Conservation (phyloP, 2,888 invertebrate species). For the Tetranychus truncatus region DNA sequence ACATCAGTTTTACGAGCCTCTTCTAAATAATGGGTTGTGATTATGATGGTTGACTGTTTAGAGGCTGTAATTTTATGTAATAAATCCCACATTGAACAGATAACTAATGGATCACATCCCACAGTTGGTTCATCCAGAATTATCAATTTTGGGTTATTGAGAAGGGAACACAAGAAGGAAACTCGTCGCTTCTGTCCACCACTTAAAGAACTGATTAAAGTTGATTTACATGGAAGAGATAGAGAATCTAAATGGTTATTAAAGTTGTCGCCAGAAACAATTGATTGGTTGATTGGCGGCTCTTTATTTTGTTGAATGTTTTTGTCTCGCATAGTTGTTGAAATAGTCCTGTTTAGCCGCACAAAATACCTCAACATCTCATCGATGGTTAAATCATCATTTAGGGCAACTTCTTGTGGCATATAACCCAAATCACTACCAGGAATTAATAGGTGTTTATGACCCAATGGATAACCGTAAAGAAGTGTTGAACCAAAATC, state of each 20-base stretch:
- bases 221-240: background rate
- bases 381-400: background rate
- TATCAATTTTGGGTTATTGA: background rate
- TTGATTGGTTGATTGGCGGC: background rate
- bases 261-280: background rate
- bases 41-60: background rate
- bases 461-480: background rate
- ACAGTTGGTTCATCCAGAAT: background rate
- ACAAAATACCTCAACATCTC: background rate
- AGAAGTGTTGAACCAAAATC: background rate
- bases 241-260: background rate
- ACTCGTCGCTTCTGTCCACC: background rate
- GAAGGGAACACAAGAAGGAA: background rate
- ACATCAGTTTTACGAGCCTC: background rate
- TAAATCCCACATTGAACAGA: background rate
- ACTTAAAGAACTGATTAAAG: background rate
- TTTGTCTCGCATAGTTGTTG: background rate
- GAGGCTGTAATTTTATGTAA: background rate
- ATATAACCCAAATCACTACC: background rate
- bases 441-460: background rate
- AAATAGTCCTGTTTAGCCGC: background rate
- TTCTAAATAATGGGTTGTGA: background rate
- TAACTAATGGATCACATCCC: background rate
- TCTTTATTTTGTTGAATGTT: background rate
- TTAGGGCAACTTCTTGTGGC: background rate